Evolutionary conservation across 2,797 vertebrate species (phyloP).

Genomic region (Carapus acus): DNA sequence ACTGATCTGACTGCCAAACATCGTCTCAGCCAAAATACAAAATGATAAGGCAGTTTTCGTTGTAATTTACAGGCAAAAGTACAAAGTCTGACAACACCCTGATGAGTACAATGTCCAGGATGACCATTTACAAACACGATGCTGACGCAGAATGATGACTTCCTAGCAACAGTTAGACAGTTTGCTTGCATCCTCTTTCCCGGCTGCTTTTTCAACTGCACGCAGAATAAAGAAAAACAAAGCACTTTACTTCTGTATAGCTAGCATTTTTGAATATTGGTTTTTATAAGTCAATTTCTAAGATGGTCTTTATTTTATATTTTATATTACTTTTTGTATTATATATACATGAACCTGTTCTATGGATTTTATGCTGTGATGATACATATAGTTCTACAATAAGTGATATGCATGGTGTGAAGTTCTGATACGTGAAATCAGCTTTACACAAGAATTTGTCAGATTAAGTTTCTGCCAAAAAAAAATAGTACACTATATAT

Average conservation of each 20-base stretch:
- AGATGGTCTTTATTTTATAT: slow-evolving; percentile 70
- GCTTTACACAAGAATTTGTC: slow-evolving; percentile 56
- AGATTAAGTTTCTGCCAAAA: slow-evolving; percentile 50
- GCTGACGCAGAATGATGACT: slow-evolving; percentile 15
- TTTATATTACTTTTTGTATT: slow-evolving; percentile 69
- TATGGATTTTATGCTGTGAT: slow-evolving; percentile 59
- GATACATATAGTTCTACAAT: slow-evolving; percentile 47
- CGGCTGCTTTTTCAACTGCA: slow-evolving; percentile 60
- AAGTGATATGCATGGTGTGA: slow-evolving; percentile 69
- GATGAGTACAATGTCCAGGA: slow-evolving; percentile 44
- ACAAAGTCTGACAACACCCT: slow-evolving; percentile 54
- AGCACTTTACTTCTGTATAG: slow-evolving; percentile 76
- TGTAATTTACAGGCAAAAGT: slow-evolving; percentile 22
- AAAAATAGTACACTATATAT: no score
- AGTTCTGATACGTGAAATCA: slow-evolving; percentile 49
- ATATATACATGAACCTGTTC: slow-evolving; percentile 62
- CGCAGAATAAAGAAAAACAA: slow-evolving; percentile 50
- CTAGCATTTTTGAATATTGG: slow-evolving; percentile 57
- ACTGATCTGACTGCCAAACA: no score
- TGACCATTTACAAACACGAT: slow-evolving; percentile 40
- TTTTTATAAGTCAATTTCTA: slow-evolving; percentile 65
- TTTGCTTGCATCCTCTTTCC: slow-evolving; percentile 53
- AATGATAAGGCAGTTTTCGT: no score
- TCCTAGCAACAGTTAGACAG: slow-evolving; percentile 42
- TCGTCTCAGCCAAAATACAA: no score